Percentiles rank a stretch among this genome's conserved stretches.
Conservation (phyloP, 2,888 invertebrate species). For the Pristionchus fissidentatus region DNA sequence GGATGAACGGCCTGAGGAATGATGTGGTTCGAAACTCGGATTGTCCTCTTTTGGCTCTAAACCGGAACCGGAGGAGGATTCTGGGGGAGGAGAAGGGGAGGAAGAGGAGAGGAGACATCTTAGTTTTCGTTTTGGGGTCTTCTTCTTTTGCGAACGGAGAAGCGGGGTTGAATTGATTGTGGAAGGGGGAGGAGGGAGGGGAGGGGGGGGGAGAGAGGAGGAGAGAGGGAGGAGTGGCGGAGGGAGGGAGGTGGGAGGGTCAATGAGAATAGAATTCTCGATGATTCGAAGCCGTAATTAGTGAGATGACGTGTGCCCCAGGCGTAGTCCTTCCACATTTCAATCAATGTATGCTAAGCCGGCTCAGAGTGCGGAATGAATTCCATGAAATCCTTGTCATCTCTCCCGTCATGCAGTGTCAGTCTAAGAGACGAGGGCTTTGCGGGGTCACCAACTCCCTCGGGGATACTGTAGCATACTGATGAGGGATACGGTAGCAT, state of each 20-base stretch:
- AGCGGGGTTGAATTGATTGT: slow-evolving; percentile 35
- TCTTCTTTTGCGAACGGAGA: slow-evolving; percentile 11
- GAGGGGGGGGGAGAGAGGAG: neutral
- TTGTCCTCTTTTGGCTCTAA: neutral
- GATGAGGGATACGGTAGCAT: neutral
- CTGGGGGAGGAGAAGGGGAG: neutral
- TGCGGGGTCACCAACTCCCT: too few species aligned
- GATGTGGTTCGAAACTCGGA: neutral
- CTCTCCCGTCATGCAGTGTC: neutral
- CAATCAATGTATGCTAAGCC: neutral
- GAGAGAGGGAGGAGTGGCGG: neutral
- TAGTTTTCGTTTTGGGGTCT: neutral
- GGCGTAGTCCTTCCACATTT: neutral
- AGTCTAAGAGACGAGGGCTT: neutral
- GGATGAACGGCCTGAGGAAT: neutral
- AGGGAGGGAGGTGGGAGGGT: neutral
- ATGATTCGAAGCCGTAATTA: neutral
- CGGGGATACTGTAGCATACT: neutral
- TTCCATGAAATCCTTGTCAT: neutral
- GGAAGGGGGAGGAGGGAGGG: neutral
- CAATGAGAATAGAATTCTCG: neutral
- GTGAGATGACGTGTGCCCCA: neutral
- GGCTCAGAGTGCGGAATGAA: neutral
- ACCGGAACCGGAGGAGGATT: neutral
- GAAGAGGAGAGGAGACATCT: neutral